Evolutionary conservation across 2,113 vertebrate genomes (phyloP).

Genomic region (Oxyura jamaicensis): DNA sequence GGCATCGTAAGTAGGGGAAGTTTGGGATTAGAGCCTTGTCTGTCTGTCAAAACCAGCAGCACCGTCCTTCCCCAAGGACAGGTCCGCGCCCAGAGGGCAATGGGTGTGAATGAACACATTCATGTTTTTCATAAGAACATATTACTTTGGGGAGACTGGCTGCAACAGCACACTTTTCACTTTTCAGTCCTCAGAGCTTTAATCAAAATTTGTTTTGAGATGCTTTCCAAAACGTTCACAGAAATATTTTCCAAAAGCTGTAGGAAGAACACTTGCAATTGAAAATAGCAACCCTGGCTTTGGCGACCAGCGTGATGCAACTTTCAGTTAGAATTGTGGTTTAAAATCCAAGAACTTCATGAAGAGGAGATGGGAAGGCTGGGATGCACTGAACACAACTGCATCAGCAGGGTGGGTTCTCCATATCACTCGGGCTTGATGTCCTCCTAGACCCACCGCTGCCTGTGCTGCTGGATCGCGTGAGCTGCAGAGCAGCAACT

Average conservation of each 20-base stretch:
- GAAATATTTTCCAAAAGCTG: slow-evolving; percentile 37
- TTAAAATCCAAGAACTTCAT: not conserved
- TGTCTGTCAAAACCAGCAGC: not conserved
- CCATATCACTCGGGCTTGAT: fast-evolving
- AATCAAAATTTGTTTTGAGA: slow-evolving; percentile 32
- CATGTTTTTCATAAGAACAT: not conserved
- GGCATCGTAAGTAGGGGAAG: not conserved
- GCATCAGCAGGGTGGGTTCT: not conserved
- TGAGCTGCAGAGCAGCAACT: fast-evolving
- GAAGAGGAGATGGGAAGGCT: not conserved
- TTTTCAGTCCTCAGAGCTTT: not conserved
- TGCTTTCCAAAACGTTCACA: not conserved
- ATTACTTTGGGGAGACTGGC: not conserved
- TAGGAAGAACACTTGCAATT: not conserved
- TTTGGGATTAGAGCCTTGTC: not conserved
- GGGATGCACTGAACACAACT: not conserved
- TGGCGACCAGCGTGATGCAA: not conserved
- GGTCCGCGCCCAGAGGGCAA: not conserved
- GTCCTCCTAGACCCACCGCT: fast-evolving
- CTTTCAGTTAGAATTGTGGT: not conserved
- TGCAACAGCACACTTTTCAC: not conserved
- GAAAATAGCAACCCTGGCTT: not conserved
- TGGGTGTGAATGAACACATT: not conserved
- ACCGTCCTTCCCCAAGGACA: not conserved
- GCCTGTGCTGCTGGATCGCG: not conserved